A percentile compares a stretch with the other conserved stretches of the same genome.
Evolutionary conservation across 2,888 invertebrate species (phyloP).

Genomic region (Ennomos erosarius): DNA sequence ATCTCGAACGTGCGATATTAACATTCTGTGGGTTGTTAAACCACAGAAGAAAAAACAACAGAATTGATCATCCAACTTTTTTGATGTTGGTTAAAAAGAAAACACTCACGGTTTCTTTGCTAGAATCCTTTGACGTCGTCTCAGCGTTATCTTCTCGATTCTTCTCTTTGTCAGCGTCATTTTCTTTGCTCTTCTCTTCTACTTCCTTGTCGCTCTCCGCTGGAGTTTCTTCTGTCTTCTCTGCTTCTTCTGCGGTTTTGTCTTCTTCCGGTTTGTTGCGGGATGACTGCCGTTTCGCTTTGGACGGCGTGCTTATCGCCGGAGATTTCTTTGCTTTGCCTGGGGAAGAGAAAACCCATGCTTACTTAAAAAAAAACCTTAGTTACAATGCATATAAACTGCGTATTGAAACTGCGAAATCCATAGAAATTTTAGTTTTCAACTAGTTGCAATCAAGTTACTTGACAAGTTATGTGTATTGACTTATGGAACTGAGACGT

Average conservation of each 20-base stretch:
- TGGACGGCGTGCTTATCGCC: slow-evolving; percentile 52
- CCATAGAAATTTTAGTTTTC: no score
- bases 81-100: neutral
- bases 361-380: no score
- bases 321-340: slow-evolving; percentile 60
- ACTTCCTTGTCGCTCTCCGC: slow-evolving; percentile 16
- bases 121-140: slow-evolving; percentile 10
- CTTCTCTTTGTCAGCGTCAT: slow-evolving; percentile 1
- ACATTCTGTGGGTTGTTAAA: no score
- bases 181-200: slow-evolving; percentile 23
- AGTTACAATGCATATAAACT: no score
- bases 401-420: no score
- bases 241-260: slow-evolving; percentile 46
- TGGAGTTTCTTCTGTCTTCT: slow-evolving; percentile 38
- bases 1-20: no score
- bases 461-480: no score
- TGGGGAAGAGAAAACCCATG: slow-evolving; percentile 22
- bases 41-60: no score
- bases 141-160: slow-evolving; percentile 17
- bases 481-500: no score
- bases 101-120: slow-evolving; percentile 29
- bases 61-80: no score
- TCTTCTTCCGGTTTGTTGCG: slow-evolving; percentile 62
- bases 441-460: no score
- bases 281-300: slow-evolving; percentile 60